These are phyloP conservation scores for Salminus brasiliensis DNA, from an alignment of 2,113 vertebrate species.

Conservation along the genomic window DNA sequence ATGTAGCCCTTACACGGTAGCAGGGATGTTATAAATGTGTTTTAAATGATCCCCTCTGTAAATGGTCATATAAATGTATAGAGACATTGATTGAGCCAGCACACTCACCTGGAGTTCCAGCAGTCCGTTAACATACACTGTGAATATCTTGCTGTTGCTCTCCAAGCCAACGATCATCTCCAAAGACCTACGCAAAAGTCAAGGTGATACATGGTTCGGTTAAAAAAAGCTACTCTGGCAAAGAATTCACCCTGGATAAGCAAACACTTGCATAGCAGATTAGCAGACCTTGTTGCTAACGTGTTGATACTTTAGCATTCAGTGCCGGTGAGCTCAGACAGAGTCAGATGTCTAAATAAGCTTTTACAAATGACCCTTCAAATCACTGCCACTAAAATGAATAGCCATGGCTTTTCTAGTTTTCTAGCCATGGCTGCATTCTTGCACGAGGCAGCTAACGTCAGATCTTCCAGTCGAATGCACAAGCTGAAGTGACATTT, in stretches of 20 bases:
- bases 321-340: no score
- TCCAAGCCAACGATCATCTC: constrained; percentile 92
- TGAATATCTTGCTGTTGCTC: constrained; percentile 91
- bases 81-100: no score
- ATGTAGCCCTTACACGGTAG: no score
- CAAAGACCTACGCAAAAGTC: constrained; percentile 79
- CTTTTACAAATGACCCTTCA: neutral
- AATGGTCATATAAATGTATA: no score
- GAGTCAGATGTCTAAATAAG: neutral
- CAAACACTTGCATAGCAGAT: neutral
- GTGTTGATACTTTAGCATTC: no score
- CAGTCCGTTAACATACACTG: constrained; percentile 86
- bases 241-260: neutral
- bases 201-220: neutral
- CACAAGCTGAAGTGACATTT: neutral
- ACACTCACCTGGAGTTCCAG: constrained; percentile 91
- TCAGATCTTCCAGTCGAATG: neutral
- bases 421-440: neutral
- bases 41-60: no score
- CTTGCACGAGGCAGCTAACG: neutral
- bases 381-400: constrained; percentile 14
- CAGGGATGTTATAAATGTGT: no score
- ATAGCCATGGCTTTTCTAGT: no score
- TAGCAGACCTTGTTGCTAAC: no score
- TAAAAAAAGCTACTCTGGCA: neutral